A percentile compares a stretch with the other conserved stretches of the same genome.
These are phyloP conservation scores for Thera britannica DNA, from an alignment of 2,888 invertebrate species.

Conservation along the genomic window DNA sequence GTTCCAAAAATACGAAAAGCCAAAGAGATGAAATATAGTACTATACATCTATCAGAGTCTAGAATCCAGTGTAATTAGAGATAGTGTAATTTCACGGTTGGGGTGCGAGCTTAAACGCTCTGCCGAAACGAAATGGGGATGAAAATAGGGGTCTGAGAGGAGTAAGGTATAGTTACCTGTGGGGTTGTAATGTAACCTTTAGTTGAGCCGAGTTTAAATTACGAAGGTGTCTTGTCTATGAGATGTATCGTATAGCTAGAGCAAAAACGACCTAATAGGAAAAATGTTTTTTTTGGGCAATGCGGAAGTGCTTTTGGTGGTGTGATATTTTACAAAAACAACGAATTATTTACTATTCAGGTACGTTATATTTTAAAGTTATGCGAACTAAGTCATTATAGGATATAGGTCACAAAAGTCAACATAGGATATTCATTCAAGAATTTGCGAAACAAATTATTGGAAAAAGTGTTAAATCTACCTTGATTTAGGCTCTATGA, in stretches of 20 bases:
- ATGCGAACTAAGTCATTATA: too few species aligned
- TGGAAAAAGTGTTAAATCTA: too few species aligned
- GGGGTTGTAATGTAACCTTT: background rate
- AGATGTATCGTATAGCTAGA: background rate
- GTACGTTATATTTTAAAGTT: too few species aligned
- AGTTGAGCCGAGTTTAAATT: background rate
- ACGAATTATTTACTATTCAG: too few species aligned
- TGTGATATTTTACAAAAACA: too few species aligned
- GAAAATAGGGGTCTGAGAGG: slow-evolving; percentile 24
- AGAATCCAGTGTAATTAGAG: slow-evolving; percentile 55
- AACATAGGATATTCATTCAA: too few species aligned
- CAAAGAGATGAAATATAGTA: background rate
- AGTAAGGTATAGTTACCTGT: background rate
- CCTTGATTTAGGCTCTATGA: too few species aligned
- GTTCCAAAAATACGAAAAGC: background rate
- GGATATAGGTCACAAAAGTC: too few species aligned
- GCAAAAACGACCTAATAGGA: too few species aligned
- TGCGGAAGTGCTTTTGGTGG: too few species aligned
- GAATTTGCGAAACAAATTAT: too few species aligned
- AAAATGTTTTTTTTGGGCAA: too few species aligned
- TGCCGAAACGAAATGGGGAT: slow-evolving; percentile 48
- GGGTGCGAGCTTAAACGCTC: slow-evolving; percentile 57
- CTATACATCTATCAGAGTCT: slow-evolving; percentile 11
- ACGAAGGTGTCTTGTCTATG: background rate
- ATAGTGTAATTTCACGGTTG: slow-evolving; percentile 67